A percentile compares a stretch with the other conserved stretches of the same genome.
Evolutionary conservation across 2,888 invertebrate species (phyloP).

Genomic region (Busseola fusca): DNA sequence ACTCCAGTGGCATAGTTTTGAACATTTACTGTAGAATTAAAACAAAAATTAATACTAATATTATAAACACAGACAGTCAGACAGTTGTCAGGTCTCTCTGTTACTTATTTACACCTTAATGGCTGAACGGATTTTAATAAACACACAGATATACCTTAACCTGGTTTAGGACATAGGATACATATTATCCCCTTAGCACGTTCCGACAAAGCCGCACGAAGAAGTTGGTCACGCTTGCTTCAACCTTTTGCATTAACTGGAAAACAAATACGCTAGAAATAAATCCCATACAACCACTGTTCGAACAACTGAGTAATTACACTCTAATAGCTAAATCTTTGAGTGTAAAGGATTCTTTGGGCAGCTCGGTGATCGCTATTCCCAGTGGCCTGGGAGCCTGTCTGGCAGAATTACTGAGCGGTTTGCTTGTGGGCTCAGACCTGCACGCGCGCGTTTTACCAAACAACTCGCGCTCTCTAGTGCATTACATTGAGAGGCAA

Average conservation of each 20-base stretch:
- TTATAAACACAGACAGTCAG: too few species aligned
- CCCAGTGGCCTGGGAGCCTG: conserved; percentile 26
- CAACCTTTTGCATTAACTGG: background rate
- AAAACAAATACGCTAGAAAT: background rate
- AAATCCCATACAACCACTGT: conserved; percentile 5
- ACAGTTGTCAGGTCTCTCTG: too few species aligned
- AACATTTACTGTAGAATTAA: too few species aligned
- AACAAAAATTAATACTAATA: too few species aligned
- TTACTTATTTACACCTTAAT: too few species aligned
- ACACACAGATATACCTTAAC: background rate
- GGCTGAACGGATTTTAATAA: too few species aligned
- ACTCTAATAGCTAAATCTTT: conserved; percentile 6
- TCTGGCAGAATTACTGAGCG: conserved; percentile 40
- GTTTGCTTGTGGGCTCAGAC: conserved; percentile 19
- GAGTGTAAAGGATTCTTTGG: conserved; percentile 19
- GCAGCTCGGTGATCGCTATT: conserved; percentile 20
- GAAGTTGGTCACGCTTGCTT: background rate
- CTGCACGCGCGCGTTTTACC: conserved; percentile 44
- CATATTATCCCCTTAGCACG: background rate
- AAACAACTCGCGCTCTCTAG: conserved; percentile 43
- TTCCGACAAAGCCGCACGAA: background rate
- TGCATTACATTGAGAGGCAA: conserved; percentile 9
- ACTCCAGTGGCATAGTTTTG: too few species aligned
- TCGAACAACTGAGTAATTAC: conserved; percentile 27
- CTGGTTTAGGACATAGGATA: background rate